Evolutionary conservation across 1,140 invertebrate species (phyloP), one percentile per base, ranked within the genome.

Genomic region (Ditylenchus dipsaci): DNA sequence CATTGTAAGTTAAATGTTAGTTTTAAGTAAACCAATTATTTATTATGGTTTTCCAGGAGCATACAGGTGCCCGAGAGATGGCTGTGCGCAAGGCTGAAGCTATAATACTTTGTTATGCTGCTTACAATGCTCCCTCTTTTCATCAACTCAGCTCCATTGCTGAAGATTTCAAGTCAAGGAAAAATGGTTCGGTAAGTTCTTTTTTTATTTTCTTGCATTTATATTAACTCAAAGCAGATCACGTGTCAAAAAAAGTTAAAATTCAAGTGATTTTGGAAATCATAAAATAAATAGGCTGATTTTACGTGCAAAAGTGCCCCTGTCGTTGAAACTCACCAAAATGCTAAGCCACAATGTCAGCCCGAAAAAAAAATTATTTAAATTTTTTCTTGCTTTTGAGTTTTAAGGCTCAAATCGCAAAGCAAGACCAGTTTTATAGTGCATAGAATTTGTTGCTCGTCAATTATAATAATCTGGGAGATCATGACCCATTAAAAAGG

Each of bases 61-160:
- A 57, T 19, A 67, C 69, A 19, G 69, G 69, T 21, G 69, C 68
- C 33, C 67, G 67, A 27, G 53, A 74, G 74, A 71, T 71, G 69
- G 69, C 60, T 33, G 64, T 71, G 26, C 53, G 70, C 42, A 62
- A 71, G 42, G 56, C 69, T 5, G 45, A 71, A 21, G 69, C 69
- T 19, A 43, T 71, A 9, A 71, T 71, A n/a, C 30, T 71, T 21
- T 71, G 59, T 30, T 71, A 71, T 57, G 66, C 58, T n/a, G 69
- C 69, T 11, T 60, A 63, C 45, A 71, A 68, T 33, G 59, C 69
- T 13, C 29, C 43, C 7, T 71, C 69, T 27, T 71, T 71, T 42
- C 71, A 71, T 21, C 33, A 30, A 43, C 29, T 71, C 23, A 53
- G 17, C 33, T 19, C 23, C 9, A 33, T 71, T 42, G 42, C 49